Percentiles rank a stretch among this genome's conserved stretches.
Conservation (phyloP, 2,113 vertebrate genomes). For the Gobius niger region DNA sequence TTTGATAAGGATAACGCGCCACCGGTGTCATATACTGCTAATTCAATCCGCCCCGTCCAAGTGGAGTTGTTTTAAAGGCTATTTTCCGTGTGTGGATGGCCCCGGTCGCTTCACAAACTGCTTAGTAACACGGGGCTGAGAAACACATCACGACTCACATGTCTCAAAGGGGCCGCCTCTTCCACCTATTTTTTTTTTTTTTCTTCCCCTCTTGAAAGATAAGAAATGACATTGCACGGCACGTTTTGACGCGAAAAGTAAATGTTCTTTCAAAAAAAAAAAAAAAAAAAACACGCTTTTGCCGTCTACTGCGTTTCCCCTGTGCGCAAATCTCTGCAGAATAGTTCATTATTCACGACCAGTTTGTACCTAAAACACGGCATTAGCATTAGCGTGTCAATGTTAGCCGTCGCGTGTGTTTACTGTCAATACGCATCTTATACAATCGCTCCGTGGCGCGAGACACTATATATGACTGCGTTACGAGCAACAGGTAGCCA, state of each 20-base stretch:
- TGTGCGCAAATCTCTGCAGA: neutral
- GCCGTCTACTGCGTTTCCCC: neutral
- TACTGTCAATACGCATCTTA: neutral
- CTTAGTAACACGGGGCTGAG: constrained; percentile 28
- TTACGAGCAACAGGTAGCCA: constrained; percentile 22
- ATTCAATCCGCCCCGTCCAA: constrained; percentile 8
- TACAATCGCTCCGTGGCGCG: neutral
- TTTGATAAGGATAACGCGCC: constrained; percentile 32
- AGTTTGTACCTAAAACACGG: neutral
- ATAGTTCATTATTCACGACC: neutral
- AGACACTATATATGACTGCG: neutral
- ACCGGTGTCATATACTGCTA: neutral
- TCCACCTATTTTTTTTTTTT: neutral
- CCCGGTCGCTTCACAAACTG: constrained; percentile 11
- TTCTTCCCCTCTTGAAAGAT: constrained; percentile 2
- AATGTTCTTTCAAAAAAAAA: too few species aligned
- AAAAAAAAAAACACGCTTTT: too few species aligned
- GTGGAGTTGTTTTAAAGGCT: neutral
- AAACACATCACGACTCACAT: constrained; percentile 65
- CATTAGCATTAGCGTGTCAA: neutral
- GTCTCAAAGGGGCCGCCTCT: constrained; percentile 48
- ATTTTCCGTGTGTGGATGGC: neutral
- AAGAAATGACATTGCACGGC: neutral
- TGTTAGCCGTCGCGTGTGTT: neutral
- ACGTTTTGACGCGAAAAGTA: neutral